These are phyloP conservation scores for Cantharis rustica DNA, from an alignment of 2,888 invertebrate species.

Conservation along the genomic window DNA sequence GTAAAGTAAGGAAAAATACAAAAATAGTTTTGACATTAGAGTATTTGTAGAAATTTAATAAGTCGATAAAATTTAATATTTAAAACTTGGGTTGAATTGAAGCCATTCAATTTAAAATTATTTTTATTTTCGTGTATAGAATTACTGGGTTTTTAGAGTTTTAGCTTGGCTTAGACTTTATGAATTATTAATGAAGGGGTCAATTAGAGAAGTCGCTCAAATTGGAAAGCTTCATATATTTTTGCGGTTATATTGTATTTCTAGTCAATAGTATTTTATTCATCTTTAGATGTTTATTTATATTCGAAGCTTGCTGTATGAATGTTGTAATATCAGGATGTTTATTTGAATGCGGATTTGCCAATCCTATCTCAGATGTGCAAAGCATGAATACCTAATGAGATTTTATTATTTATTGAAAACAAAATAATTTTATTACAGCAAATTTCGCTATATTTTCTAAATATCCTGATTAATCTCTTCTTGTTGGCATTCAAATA, in stretches of 20 bases:
- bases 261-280: slow-evolving; percentile 28
- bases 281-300: slow-evolving; percentile 27
- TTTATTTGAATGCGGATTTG: slow-evolving; percentile 18
- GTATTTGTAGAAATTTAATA: neutral
- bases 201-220: slow-evolving; percentile 29
- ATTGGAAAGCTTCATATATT: slow-evolving; percentile 19
- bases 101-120: neutral
- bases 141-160: slow-evolving; percentile 25
- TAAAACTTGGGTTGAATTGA: neutral
- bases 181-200: slow-evolving; percentile 35
- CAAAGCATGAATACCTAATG: slow-evolving; percentile 18
- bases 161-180: slow-evolving; percentile 30
- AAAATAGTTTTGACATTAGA: neutral
- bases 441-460: neutral
- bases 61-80: neutral
- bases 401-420: slow-evolving; percentile 8
- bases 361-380: slow-evolving; percentile 13
- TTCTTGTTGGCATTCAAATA: neutral
- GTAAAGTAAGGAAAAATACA: neutral
- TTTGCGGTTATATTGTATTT: slow-evolving; percentile 20
- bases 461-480: neutral
- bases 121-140: neutral
- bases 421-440: slow-evolving; percentile 15
- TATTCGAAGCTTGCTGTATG: slow-evolving; percentile 18
- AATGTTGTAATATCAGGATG: slow-evolving; percentile 18